Evolutionary conservation across 2,113 vertebrate species (phyloP).

Genomic region (Loxodonta africana): DNA sequence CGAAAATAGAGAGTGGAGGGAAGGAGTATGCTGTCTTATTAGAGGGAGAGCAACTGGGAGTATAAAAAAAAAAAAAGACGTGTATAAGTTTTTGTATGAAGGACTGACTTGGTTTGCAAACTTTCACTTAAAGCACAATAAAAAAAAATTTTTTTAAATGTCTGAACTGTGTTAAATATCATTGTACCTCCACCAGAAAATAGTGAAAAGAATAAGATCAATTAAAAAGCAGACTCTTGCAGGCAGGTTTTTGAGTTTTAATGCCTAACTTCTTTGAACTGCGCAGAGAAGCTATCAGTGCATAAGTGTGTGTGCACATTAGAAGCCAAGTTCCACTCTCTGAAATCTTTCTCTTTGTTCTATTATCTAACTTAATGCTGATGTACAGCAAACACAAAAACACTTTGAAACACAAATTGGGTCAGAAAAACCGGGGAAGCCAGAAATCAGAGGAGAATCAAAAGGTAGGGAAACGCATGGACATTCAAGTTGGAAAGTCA

Average conservation of each 20-base stretch:
- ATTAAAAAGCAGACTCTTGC: background rate
- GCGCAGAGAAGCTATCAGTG: background rate
- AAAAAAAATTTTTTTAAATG: too few species aligned
- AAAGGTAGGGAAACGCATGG: background rate
- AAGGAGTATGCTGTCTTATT: too few species aligned
- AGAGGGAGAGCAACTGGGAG: too few species aligned
- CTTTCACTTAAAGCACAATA: too few species aligned
- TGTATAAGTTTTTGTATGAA: too few species aligned
- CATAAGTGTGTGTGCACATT: accelerated
- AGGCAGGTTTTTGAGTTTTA: background rate
- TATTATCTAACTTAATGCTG: constrained; percentile 26
- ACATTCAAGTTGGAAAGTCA: background rate
- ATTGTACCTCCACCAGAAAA: background rate
- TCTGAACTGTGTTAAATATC: background rate
- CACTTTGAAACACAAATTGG: background rate
- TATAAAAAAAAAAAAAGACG: too few species aligned
- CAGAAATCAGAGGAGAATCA: background rate
- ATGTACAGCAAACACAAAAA: constrained; percentile 13
- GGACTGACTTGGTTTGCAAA: too few species aligned
- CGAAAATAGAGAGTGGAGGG: too few species aligned
- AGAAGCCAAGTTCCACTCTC: background rate
- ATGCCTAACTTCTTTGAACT: background rate
- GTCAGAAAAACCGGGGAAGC: background rate
- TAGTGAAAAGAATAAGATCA: background rate
- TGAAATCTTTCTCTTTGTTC: background rate